A percentile compares a stretch with the other conserved stretches of the same genome.
Evolutionary conservation across 2,888 invertebrate species (phyloP).

Genomic region (Habrosyne pyritoides): DNA sequence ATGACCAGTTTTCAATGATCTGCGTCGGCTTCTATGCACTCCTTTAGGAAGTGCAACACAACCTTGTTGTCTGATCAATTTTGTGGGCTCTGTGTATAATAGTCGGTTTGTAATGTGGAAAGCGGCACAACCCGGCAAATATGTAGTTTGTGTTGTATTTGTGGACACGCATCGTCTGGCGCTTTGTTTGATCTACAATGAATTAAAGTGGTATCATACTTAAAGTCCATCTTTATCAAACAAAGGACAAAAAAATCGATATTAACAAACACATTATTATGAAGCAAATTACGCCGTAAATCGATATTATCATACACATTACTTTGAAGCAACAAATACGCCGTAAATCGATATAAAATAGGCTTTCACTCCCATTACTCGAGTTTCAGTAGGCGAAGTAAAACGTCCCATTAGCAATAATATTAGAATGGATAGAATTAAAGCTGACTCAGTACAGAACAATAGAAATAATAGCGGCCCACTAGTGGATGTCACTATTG

Average conservation of each 20-base stretch:
- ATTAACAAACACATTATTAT: slow-evolving; percentile 10
- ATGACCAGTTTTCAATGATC: neutral
- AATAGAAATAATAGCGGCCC: neutral
- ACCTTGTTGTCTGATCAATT: neutral
- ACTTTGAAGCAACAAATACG: slow-evolving; percentile 13
- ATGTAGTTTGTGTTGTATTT: slow-evolving; percentile 7
- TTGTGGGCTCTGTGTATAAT: slow-evolving; percentile 10
- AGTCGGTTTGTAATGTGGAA: slow-evolving; percentile 8
- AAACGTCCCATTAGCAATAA: slow-evolving; percentile 7
- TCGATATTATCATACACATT: slow-evolving; percentile 11
- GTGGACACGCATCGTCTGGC: slow-evolving; percentile 7
- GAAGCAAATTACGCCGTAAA: slow-evolving; percentile 11
- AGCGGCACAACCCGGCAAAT: slow-evolving; percentile 10
- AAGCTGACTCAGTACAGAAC: neutral
- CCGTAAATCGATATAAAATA: slow-evolving; percentile 2
- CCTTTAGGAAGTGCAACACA: neutral
- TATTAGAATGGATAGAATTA: slow-evolving; percentile 7
- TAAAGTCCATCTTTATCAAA: slow-evolving; percentile 22
- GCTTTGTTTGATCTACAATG: slow-evolving; percentile 13
- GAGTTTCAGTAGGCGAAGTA: slow-evolving; percentile 2
- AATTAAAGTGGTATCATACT: slow-evolving; percentile 13
- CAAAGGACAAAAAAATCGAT: slow-evolving; percentile 15
- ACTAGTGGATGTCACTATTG: slow-evolving; percentile 1
- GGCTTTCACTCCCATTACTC: slow-evolving; percentile 5
- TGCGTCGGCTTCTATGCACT: neutral